Evolutionary conservation across 2,888 invertebrate species (phyloP).

Genomic region (Lingula anatina): DNA sequence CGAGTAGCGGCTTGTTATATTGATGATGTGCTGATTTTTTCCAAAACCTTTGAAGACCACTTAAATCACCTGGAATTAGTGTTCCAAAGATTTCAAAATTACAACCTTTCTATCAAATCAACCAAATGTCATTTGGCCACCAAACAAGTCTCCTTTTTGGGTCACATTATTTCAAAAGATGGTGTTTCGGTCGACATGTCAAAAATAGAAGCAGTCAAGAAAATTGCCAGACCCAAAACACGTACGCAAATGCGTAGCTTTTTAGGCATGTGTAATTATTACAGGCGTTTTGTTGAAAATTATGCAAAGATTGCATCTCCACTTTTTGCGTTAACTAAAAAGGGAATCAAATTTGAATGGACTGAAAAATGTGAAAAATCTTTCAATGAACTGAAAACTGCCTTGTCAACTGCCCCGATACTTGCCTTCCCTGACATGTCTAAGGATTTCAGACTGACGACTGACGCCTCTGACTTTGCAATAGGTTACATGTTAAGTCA

Average conservation of each 20-base stretch:
- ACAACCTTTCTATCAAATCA: not conserved
- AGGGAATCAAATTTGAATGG: constrained; percentile 22
- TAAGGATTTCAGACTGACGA: too few species aligned
- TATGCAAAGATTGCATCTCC: constrained; percentile 22
- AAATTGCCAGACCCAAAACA: not conserved
- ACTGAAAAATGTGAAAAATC: constrained; percentile 19
- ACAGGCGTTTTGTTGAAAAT: constrained; percentile 33
- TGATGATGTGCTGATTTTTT: constrained; percentile 5
- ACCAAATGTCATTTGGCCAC: constrained; percentile 2
- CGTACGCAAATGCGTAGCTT: not conserved
- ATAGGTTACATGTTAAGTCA: constrained; percentile 17
- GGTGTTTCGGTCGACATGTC: not conserved
- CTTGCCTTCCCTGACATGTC: too few species aligned
- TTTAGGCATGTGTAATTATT: constrained; percentile 26
- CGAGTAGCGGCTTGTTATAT: constrained; percentile 2
- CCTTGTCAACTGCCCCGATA: constrained; percentile 2
- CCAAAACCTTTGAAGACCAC: constrained; percentile 1
- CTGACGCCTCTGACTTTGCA: constrained; percentile 6
- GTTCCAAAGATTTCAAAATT: not conserved
- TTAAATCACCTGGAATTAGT: not conserved
- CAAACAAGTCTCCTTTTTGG: not conserved
- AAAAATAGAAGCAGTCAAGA: constrained; percentile 1
- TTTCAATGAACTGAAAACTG: constrained; percentile 24
- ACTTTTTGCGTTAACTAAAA: constrained; percentile 24
- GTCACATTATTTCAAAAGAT: constrained; percentile 1